Conservation (phyloP, 2,888 invertebrate species). For the Athalia circularis region DNA sequence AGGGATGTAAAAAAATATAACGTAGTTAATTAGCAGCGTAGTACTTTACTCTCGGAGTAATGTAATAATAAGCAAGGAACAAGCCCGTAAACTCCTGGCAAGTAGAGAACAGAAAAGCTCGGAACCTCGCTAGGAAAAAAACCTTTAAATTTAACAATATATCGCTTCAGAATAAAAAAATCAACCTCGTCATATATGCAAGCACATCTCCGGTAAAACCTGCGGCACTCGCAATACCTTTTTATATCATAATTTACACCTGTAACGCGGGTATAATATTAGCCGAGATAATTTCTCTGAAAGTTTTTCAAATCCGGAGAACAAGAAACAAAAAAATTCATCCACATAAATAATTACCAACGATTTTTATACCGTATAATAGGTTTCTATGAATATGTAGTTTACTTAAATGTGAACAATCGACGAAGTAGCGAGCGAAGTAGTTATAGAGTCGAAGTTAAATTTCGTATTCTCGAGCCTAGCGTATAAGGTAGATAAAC, state of each 20-base stretch:
- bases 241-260: background rate
- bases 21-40: slow-evolving; percentile 70
- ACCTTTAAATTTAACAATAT: slow-evolving; percentile 40
- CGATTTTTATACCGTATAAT: no score
- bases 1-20: slow-evolving; percentile 64
- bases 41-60: slow-evolving; percentile 61
- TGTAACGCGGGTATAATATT: background rate
- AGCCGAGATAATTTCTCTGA: no score
- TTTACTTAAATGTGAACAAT: no score
- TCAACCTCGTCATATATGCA: slow-evolving; percentile 2
- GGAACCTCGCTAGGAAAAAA: slow-evolving; percentile 25
- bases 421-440: no score
- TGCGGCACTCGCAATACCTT: background rate
- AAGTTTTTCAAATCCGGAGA: no score
- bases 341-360: no score
- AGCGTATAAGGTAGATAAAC: background rate
- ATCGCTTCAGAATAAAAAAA: slow-evolving; percentile 34
- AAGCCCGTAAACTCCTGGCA: slow-evolving; percentile 59
- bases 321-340: no score
- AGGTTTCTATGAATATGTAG: no score
- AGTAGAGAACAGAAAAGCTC: slow-evolving; percentile 12
- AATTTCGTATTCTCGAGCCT: slow-evolving; percentile 21
- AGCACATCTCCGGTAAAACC: background rate
- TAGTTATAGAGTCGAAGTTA: background rate
- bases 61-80: slow-evolving; percentile 68